Percentiles rank a stretch among this genome's conserved stretches.
Conservation (phyloP, 2,113 vertebrate species). For the Carassius auratus region DNA sequence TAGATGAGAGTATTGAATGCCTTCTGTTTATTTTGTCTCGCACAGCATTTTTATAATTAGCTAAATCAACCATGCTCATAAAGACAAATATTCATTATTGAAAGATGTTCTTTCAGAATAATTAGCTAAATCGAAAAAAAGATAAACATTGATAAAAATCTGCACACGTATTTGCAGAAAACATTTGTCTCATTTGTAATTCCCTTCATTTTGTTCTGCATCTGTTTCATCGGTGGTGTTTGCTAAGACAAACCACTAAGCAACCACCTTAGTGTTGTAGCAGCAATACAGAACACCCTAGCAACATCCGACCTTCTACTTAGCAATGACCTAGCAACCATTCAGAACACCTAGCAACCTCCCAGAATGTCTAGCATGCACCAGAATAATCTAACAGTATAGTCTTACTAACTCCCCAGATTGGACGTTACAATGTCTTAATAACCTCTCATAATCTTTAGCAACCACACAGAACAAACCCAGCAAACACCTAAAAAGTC, state of each 20-base stretch:
- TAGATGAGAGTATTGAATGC: constrained; percentile 2
- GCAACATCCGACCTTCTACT: neutral
- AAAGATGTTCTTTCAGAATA: neutral
- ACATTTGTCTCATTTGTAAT: neutral
- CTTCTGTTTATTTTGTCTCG: constrained; percentile 3
- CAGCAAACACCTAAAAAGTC: neutral
- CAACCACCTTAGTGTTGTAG: neutral
- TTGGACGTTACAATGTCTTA: neutral
- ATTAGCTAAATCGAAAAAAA: constrained; percentile 1
- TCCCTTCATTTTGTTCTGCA: neutral
- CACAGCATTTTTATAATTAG: neutral
- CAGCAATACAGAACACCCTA: neutral
- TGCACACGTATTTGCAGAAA: neutral
- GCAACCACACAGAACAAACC: neutral
- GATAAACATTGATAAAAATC: neutral
- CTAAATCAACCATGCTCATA: neutral
- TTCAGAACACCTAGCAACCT: neutral
- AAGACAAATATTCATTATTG: constrained; percentile 25
- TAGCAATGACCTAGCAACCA: neutral
- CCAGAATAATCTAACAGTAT: neutral
- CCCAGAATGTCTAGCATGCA: neutral
- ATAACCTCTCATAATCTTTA: neutral
- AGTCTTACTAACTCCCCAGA: no score
- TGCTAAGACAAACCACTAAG: neutral
- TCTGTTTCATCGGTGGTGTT: neutral